phyloP scores from a whole-genome alignment of 2,113 vertebrate genomes.

The Ciconia boyciana region DNA sequence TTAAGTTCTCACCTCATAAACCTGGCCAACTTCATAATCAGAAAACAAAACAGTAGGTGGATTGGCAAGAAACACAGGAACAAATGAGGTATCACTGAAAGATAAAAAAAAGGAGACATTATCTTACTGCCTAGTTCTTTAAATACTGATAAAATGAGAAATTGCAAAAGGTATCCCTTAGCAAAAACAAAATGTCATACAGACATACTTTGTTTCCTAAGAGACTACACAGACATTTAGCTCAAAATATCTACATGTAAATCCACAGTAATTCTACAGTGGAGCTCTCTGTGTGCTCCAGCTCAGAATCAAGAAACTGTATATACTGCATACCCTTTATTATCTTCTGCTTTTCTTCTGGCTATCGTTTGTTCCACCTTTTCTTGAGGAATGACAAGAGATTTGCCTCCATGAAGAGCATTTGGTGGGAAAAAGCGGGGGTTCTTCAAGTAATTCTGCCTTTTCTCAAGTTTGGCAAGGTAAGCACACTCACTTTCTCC shows the following conservation, averaged over 20 bases:
- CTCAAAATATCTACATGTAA: background rate
- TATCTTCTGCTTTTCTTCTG: background rate
- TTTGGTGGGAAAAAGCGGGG: constrained; percentile 85
- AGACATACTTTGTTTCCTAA: background rate
- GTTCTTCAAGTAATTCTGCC: constrained; percentile 81
- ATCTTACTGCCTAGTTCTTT: background rate
- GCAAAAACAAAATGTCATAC: background rate
- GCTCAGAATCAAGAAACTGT: background rate
- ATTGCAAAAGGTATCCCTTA: background rate
- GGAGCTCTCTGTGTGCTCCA: background rate
- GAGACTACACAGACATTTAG: background rate
- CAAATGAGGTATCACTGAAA: constrained; percentile 51
- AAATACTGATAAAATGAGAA: background rate
- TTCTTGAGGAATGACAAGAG: constrained; percentile 73
- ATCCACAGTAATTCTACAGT: background rate
- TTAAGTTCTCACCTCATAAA: constrained; percentile 84
- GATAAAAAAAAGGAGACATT: background rate
- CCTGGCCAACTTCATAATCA: constrained; percentile 81
- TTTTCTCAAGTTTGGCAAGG: constrained; percentile 69
- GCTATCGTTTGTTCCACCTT: constrained; percentile 34
- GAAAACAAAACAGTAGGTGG: constrained; percentile 83
- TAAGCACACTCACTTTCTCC: constrained; percentile 19
- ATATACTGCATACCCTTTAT: constrained; percentile 69
- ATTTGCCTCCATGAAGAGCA: constrained; percentile 70
- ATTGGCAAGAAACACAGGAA: constrained; percentile 83